These are phyloP conservation scores for Rhinella marina DNA, from an alignment of 2,797 vertebrate genomes.

Conservation along the genomic window DNA sequence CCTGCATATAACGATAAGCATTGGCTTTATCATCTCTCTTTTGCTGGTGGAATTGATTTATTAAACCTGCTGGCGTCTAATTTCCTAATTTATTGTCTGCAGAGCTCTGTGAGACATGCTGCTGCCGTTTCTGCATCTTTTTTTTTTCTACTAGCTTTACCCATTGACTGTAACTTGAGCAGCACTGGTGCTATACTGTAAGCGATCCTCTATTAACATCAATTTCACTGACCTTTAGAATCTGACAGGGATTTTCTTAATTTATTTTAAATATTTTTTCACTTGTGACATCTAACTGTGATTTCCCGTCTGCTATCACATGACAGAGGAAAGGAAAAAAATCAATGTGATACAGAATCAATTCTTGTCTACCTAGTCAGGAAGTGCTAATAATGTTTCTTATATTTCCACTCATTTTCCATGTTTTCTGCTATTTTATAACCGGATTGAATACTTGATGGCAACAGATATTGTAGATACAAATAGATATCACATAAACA, in stretches of 20 bases:
- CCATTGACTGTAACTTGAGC: slow-evolving; percentile 21
- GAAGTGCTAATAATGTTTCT: background rate
- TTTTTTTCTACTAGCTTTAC: background rate
- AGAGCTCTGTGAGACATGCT: slow-evolving; percentile 10
- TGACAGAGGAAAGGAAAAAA: background rate
- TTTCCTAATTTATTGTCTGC: slow-evolving; percentile 40
- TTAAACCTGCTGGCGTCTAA: slow-evolving; percentile 49
- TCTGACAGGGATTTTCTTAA: background rate
- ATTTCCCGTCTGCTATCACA: background rate
- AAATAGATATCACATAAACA: background rate
- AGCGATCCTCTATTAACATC: slow-evolving; percentile 5
- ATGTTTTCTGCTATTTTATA: background rate
- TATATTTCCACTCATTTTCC: background rate
- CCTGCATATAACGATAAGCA: slow-evolving; percentile 12
- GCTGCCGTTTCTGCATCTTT: background rate
- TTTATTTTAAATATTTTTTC: background rate
- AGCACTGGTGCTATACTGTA: background rate
- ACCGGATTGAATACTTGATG: background rate
- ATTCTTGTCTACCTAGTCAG: background rate
- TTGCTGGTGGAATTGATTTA: slow-evolving; percentile 52
- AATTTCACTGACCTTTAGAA: background rate
- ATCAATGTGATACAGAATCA: background rate
- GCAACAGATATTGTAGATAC: background rate
- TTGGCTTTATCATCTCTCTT: slow-evolving; percentile 27
- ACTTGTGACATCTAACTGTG: background rate